A percentile compares a stretch with the other conserved stretches of the same genome.
Evolutionary conservation across 2,888 invertebrate species (phyloP).

Genomic region (Carcina quercana): DNA sequence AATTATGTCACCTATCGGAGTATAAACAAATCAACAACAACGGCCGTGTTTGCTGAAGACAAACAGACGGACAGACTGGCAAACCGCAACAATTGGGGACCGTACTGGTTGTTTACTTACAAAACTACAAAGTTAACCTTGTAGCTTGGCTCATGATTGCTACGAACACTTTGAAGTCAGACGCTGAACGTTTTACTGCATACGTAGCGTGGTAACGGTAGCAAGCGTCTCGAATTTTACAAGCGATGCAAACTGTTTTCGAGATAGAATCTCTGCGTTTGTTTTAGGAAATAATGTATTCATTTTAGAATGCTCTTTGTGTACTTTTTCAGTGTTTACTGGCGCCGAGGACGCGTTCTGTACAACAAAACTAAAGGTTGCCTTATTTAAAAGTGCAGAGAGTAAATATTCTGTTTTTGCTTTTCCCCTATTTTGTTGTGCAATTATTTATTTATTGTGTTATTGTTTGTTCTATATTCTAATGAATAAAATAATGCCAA

Average conservation of each 20-base stretch:
- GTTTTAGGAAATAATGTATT: conserved; percentile 25
- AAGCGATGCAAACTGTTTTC: conserved; percentile 34
- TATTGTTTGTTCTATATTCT: too few species aligned
- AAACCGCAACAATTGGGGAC: conserved; percentile 51
- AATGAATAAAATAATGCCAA: too few species aligned
- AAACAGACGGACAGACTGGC: conserved; percentile 34
- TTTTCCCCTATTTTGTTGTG: too few species aligned
- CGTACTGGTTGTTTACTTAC: conserved; percentile 47
- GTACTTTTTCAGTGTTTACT: too few species aligned
- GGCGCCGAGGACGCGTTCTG: too few species aligned
- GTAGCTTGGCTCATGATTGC: neutral
- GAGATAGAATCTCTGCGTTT: conserved; percentile 37
- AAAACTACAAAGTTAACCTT: conserved; percentile 31
- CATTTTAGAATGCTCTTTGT: too few species aligned
- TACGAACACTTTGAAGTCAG: conserved; percentile 9
- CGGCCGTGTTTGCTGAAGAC: conserved; percentile 43
- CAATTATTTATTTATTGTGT: too few species aligned
- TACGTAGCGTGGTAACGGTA: conserved; percentile 17
- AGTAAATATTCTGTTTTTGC: too few species aligned
- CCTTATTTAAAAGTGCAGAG: too few species aligned
- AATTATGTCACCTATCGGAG: conserved; percentile 21
- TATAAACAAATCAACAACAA: conserved; percentile 49
- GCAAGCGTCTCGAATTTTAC: conserved; percentile 41
- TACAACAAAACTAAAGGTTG: too few species aligned
- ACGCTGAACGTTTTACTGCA: conserved; percentile 5